Evolutionary conservation across 2,888 invertebrate species (phyloP), one percentile per base, ranked within the genome.

Genomic region (Odontomyia ornata): DNA sequence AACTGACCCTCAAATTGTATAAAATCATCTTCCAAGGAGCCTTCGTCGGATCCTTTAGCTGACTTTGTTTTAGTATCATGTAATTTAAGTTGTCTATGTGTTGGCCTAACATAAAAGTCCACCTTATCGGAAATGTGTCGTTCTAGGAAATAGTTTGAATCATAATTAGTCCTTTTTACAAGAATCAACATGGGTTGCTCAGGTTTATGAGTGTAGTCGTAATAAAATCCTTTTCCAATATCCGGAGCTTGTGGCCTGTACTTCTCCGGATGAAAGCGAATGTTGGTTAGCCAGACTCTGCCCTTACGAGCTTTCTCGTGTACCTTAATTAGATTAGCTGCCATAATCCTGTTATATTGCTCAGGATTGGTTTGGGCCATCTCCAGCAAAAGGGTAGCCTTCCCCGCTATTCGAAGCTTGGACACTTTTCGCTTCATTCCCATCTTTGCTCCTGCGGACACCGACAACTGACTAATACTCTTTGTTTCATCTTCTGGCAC

Each of bases 301-400:
- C 80, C 82, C 11, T 79, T 76, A 1, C 89, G 84, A 0, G 86
- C 88, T 57, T 89, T 83, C 82, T 89, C 89, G 67, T 88, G 87
- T 0, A 82, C 83, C 81, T 89, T 89, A 60, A 89, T 86, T 7
- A 87, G 67, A 15, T 79, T 84, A 0, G 88, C 80, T 1, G 84
- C 84, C 0, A 83, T 79, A 0, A 75, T 81, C 0, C 86, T 76
- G 69, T 81, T 78, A 7, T 80, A 79, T 80, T 82, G 82, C 11
- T 13, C 46, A 30, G 69, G 52, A 69, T 43, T 25, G 1, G 47
- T 52, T 21, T 27, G 25, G 13, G 21, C 13, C n/a, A 57, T 4
- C 1, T 30, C 60, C 36, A 81, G 81, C 15, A 80, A 27, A 1
- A 57, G 73, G 30, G 43, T 77, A 13, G 46, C 21, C 13, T 57